Conservation (phyloP, 2,113 vertebrate species). For the Laterallus jamaicensis region DNA sequence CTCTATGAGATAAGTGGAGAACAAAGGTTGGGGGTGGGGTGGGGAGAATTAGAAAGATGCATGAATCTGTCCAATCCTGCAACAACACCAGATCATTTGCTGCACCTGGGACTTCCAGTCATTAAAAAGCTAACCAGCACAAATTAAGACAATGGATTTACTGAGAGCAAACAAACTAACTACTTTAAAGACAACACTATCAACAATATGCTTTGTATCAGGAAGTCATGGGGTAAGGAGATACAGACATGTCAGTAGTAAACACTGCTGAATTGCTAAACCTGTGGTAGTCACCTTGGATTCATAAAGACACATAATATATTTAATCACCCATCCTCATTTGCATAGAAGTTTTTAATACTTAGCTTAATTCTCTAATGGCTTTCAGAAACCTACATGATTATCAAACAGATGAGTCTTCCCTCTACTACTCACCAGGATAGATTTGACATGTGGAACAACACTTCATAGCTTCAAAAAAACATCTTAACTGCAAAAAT, state of each 20-base stretch:
- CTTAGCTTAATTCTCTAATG: background rate
- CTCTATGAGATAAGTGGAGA: background rate
- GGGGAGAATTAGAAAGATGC: background rate
- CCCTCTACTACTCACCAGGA: slow-evolving; percentile 1
- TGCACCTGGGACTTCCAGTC: background rate
- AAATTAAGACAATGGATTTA: background rate
- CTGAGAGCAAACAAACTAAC: background rate
- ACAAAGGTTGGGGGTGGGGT: background rate
- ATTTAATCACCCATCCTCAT: background rate
- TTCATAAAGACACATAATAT: background rate
- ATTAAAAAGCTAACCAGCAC: background rate
- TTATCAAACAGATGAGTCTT: slow-evolving; percentile 10
- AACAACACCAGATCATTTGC: background rate
- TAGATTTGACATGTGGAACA: background rate
- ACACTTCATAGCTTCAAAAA: background rate
- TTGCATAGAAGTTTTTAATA: background rate
- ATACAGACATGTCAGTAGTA: background rate
- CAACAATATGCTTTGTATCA: background rate
- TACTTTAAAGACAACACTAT: background rate
- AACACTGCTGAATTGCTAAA: background rate
- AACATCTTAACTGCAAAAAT: background rate
- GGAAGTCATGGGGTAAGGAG: background rate
- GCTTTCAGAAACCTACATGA: background rate
- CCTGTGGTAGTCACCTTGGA: background rate
- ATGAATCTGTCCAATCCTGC: background rate